A percentile compares a stretch with the other conserved stretches of the same genome.
These are phyloP conservation scores for Eurystomus glaucurus DNA, from an alignment of 2,797 vertebrate genomes.

Conservation along the genomic window DNA sequence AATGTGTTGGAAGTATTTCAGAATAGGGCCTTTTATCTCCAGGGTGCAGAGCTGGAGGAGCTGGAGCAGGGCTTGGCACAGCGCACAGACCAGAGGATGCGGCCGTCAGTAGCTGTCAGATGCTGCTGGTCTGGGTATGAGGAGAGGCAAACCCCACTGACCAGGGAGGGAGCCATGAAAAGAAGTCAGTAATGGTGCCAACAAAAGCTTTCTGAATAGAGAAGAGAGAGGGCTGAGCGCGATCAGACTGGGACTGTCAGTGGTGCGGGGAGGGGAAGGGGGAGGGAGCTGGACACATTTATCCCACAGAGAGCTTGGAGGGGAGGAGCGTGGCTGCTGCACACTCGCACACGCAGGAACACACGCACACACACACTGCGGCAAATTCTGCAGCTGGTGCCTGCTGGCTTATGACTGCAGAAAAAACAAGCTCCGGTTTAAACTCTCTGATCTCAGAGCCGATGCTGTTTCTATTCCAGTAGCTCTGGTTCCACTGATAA, in stretches of 20 bases:
- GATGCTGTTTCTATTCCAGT: constrained; percentile 63
- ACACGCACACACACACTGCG: constrained; percentile 80
- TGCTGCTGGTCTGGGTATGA: neutral
- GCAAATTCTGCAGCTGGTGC: constrained; percentile 82
- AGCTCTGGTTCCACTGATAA: constrained; percentile 14
- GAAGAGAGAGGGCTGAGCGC: neutral
- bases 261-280: neutral
- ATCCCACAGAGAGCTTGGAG: constrained; percentile 52
- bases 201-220: constrained; percentile 42
- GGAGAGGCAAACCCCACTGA: neutral
- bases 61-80: neutral
- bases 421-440: constrained; percentile 63
- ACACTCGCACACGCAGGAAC: constrained; percentile 49
- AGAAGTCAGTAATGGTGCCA: neutral
- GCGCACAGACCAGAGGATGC: neutral
- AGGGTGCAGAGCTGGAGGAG: neutral
- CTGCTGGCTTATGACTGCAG: constrained; percentile 78
- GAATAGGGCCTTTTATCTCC: neutral
- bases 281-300: constrained; percentile 50
- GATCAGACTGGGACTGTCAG: neutral
- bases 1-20: neutral
- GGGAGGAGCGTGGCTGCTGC: constrained; percentile 77
- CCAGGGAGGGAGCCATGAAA: neutral
- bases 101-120: neutral
- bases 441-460: constrained; percentile 66